Base-by-base conservation (phyloP, 2,113 vertebrate species). In the Eclectus roratus region DNA sequence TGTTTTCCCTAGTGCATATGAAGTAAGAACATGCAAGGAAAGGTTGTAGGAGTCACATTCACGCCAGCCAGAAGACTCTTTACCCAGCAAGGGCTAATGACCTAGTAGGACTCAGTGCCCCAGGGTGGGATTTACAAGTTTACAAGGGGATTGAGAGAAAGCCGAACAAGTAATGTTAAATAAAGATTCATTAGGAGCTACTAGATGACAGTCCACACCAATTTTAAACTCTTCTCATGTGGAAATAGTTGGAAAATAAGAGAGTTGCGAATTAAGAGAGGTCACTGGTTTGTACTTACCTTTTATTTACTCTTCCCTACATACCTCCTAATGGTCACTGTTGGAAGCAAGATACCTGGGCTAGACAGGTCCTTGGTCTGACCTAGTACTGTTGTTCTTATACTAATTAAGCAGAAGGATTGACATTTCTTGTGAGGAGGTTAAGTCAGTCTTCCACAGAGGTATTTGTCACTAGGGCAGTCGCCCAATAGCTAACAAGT, bases 71-170 rank as follows among this genome's bases (percentile, higher is more conserved):
- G 28, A 23, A 77, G 15, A 11, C 44, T 83, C 63, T 87, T 84
- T 24, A 60, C 31, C 8, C 21, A 46, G 11, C 0, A 0, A 90
- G 55, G 18, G 33, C 6, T 58, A 35, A 11, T 47, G 49, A 43
- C 49, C 19, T 60, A 13, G 25, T 4, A 46, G 39, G 28, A 46
- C 33, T 89, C 53, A 3, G 7, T n/a, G 80, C 35, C 24, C 31
- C 8, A 23, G 16, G 3, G 4, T 56, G 37, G 31, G 4, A 2
- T 70, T 70, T 61, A 33, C 47, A 37, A 29, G 35, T 66, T 39
- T 70, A 28, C 21, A 13, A 58, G 25, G 18, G 27, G 7, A 50
- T 64, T 0, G 1, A 80, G n/a, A 20, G 77, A 73, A 74, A 61
- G 21, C 21, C 61, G 46, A n/a, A 44, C 20, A 49, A 44, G 11